These are phyloP conservation scores for Muscicapa comitata DNA, from an alignment of 2,797 vertebrate genomes.

Conservation along the genomic window DNA sequence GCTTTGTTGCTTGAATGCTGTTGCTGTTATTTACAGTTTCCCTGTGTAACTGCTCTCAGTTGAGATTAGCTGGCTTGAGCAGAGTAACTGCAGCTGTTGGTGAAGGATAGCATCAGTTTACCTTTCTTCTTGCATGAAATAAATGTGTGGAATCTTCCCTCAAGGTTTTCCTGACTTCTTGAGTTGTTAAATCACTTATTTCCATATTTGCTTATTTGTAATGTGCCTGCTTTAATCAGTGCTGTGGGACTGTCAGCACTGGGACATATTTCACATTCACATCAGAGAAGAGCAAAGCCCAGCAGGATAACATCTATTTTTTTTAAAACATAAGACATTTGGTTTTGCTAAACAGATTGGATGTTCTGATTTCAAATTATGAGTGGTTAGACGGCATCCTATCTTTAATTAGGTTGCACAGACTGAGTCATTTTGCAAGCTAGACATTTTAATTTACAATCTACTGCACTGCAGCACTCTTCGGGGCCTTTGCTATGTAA, in stretches of 20 bases:
- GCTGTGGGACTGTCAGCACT: conserved; percentile 23
- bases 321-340: conserved; percentile 23
- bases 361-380: conserved; percentile 67
- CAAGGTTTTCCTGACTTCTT: conserved; percentile 27
- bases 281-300: conserved; percentile 41
- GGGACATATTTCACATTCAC: neutral
- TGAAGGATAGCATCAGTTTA: neutral
- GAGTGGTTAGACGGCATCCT: conserved; percentile 60
- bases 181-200: conserved; percentile 49
- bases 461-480: conserved; percentile 72
- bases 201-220: conserved; percentile 47
- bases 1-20: neutral
- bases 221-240: conserved; percentile 12
- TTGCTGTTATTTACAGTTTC: neutral
- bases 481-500: conserved; percentile 62
- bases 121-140: neutral
- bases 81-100: neutral
- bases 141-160: neutral
- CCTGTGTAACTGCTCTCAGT: neutral
- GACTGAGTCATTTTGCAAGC: conserved; percentile 71
- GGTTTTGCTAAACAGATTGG: conserved; percentile 59
- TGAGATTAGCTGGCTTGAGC: neutral
- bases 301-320: conserved; percentile 17
- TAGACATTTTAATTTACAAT: conserved; percentile 77
- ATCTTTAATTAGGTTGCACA: conserved; percentile 72